Base-by-base conservation (phyloP, 2,888 invertebrate species). In the Myopa testacea region DNA sequence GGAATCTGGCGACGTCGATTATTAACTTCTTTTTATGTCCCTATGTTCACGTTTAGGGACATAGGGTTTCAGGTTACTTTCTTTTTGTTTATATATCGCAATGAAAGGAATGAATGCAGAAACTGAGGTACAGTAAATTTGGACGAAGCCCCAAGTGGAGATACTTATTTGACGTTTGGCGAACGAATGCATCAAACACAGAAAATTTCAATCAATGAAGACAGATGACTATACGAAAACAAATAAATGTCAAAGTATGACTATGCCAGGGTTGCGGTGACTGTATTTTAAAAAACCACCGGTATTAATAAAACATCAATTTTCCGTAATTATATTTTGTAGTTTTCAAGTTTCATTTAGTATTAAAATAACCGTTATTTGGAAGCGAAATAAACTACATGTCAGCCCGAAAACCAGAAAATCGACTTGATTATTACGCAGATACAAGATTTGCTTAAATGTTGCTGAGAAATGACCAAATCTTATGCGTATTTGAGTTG, bases 101-200 rank as follows among this genome's bases (percentile, higher is more conserved):
- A 26, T 26, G 16, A 74, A 12, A n/a, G 16, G 37, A 74, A 65
- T 50, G 62, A 74, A 37, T 38, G 65, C 34, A 74, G 58, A 19
- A 72, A 52, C 58, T 19, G n/a, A 62, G 40, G 12, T 45, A 50
- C 16, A 34, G 34, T 7, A 12, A 40, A 45, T 3, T 26, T 55
- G 19, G 40, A 38, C 62, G 1, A 10, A 37, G n/a, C 69, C 16
- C 67, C 45, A 26, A 19, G 34, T 37, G 71, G 10, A 58, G n/a
- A 4, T 16, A 62, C 38, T 40, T 60, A n/a, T 19, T 40, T 60
- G 62, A 45, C 40, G 62, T 62, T 62, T 72, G 60, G 5, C 19
- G 4, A 58, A 72, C 60, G 60, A 72, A 62, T 72, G 72, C 16
- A 40, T n/a, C 37, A 58, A 16, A 58, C 40, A 37, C 37, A 6